phyloP scores from a whole-genome alignment of 2,888 invertebrate species.

The Cotesia congregata region DNA sequence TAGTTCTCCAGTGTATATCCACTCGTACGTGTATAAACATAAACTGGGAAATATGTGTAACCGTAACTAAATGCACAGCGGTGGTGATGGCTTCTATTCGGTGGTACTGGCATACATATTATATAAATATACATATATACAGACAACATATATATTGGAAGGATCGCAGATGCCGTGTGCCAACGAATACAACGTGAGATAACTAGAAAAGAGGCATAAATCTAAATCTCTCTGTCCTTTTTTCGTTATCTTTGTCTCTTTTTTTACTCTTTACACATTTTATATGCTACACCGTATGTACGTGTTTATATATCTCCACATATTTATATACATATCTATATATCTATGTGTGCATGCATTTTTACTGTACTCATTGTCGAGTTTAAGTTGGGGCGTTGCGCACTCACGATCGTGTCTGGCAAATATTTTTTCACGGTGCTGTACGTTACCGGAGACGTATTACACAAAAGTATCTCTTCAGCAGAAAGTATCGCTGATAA shows the following conservation, averaged over 20 bases:
- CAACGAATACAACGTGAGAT: constrained; percentile 53
- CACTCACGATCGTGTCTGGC: constrained; percentile 32
- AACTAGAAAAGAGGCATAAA: constrained; percentile 59
- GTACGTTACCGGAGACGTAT: constrained; percentile 38
- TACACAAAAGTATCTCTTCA: constrained; percentile 37
- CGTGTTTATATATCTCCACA: neutral
- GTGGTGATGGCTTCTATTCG: too few species aligned
- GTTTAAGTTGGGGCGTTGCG: constrained; percentile 25
- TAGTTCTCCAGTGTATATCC: constrained; percentile 31
- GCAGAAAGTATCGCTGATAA: constrained; percentile 42
- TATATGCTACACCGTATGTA: neutral
- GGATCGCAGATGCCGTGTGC: constrained; percentile 24
- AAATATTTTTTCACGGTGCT: constrained; percentile 39
- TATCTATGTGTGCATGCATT: neutral
- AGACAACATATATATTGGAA: neutral
- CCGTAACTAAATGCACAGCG: neutral
- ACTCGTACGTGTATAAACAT: neutral
- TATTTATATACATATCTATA: neutral
- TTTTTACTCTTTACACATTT: constrained; percentile 1
- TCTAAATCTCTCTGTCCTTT: constrained; percentile 44
- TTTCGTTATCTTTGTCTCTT: neutral
- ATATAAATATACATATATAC: neutral
- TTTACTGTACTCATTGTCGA: neutral
- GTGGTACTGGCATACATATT: neutral
- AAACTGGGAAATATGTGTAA: constrained; percentile 25